A percentile compares a stretch with the other conserved stretches of the same genome.
These are phyloP conservation scores for Gymnothorax javanicus DNA, from an alignment of 2,797 vertebrate species.

Conservation along the genomic window DNA sequence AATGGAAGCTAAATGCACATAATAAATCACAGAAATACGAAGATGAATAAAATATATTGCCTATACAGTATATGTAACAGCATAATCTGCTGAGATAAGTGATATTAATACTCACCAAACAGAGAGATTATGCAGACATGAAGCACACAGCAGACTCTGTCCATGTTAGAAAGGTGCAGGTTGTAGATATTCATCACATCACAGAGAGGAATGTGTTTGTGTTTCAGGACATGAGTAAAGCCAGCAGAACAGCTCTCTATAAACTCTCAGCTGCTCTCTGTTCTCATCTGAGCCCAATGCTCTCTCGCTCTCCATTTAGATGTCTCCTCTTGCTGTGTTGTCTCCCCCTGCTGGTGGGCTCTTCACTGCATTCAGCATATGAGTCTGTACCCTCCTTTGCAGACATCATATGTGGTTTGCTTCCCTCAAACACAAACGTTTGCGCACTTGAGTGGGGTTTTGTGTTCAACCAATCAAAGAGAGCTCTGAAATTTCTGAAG, in stretches of 20 bases:
- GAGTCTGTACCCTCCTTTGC: conserved; percentile 17
- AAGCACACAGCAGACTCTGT: background rate
- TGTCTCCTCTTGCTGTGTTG: background rate
- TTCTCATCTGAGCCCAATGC: background rate
- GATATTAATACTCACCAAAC: background rate
- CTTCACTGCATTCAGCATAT: background rate
- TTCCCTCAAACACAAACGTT: background rate
- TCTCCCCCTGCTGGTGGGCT: background rate
- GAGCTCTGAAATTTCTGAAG: too few relatives aligned
- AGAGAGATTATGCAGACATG: background rate
- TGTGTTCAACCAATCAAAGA: too few relatives aligned
- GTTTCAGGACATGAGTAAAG: background rate
- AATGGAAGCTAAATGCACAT: background rate
- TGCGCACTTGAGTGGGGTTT: too few relatives aligned
- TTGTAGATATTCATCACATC: background rate
- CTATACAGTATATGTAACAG: background rate
- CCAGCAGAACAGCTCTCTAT: background rate
- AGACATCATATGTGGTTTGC: background rate
- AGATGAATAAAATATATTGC: background rate
- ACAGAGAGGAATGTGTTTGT: background rate
- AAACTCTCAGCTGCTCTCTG: background rate
- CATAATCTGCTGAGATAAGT: background rate
- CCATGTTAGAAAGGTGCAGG: background rate
- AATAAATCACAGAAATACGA: background rate
- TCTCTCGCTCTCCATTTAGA: background rate